A percentile compares a stretch with the other conserved stretches of the same genome.
Evolutionary conservation across 2,797 vertebrate species (phyloP).

Genomic region (Hypotaenidia okinawae): DNA sequence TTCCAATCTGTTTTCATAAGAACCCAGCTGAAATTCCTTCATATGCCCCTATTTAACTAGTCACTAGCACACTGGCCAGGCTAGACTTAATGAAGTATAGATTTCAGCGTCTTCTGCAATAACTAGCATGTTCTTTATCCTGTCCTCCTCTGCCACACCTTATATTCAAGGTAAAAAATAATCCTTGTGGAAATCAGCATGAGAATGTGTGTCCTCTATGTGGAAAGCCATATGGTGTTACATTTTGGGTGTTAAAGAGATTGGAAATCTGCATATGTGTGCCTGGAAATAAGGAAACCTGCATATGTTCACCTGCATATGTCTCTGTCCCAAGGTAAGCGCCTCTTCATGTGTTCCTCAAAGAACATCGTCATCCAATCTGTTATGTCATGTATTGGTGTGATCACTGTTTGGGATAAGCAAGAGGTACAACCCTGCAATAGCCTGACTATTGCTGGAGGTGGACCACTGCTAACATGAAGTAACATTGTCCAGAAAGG

Average conservation of each 20-base stretch:
- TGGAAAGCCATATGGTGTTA: not conserved
- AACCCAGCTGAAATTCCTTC: not conserved
- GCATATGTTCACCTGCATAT: not conserved
- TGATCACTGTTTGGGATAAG: not conserved
- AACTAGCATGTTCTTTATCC: not conserved
- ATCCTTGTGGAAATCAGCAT: not conserved
- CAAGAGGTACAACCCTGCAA: accelerated
- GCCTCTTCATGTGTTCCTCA: not conserved
- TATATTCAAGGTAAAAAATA: not conserved
- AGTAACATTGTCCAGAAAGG: not conserved
- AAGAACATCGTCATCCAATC: not conserved
- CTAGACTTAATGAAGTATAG: not conserved
- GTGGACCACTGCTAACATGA: not conserved
- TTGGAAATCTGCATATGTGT: not conserved
- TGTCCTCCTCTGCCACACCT: not conserved
- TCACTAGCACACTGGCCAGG: not conserved
- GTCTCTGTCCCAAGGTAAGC: not conserved
- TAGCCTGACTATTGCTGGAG: not conserved
- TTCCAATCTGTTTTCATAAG: not conserved
- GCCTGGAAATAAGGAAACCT: too few species aligned
- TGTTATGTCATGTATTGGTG: not conserved
- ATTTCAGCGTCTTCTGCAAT: not conserved
- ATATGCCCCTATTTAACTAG: not conserved
- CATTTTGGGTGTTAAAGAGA: not conserved
- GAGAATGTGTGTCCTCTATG: not conserved